Evolutionary conservation across 1,140 invertebrate genomes (phyloP), one percentile per base, ranked within the genome.

Genomic region (Lepidurus couesii): DNA sequence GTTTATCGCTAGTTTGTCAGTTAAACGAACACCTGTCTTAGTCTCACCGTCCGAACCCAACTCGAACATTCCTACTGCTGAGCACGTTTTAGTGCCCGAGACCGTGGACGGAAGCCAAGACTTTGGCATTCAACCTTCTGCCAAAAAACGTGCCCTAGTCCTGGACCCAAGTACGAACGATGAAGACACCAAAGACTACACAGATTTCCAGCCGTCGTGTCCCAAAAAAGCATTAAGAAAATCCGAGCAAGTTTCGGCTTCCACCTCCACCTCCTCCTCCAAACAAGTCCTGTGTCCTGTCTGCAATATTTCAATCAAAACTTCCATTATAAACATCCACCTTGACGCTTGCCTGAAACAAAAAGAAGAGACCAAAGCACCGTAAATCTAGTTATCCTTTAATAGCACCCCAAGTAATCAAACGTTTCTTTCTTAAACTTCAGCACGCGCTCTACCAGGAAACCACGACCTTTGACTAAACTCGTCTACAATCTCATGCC

Each of bases 401-500:
- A 44, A 53, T 42, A 44, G 21, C 10, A 13, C 6, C 65, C 44
- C 0, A 13, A 21, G 65, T n/a, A 10, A 65, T 1, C 1, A 79
- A 13, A 21, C 21, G 1, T 7, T 73, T 26, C 34, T 42, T 21
- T 76, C 13, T 80, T 45, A 10, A 24, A 16, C 16, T 76, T 75
- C 74, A 79, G 21, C 42, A 44, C 21, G 44, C 75, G 75, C 16
- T 44, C 26, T 26, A 42, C 53, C 34, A 85, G 84, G 80, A 84
- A 85, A 16, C 86, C 53, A 9, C 8, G 86, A 80, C 84, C 84
- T 24, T 73, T 90, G 47, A 85, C 88, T 80, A 90, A 90, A 83
- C 82, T 88, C 75, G 88, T 90, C 1, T 85, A 88, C 74, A 85
- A 82, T 81, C 80, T 90, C 44, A 86, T 90, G 86, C 86, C 87